These are phyloP conservation scores for Malurus cyaneus DNA, from an alignment of 2,113 vertebrate species.

Conservation along the genomic window DNA sequence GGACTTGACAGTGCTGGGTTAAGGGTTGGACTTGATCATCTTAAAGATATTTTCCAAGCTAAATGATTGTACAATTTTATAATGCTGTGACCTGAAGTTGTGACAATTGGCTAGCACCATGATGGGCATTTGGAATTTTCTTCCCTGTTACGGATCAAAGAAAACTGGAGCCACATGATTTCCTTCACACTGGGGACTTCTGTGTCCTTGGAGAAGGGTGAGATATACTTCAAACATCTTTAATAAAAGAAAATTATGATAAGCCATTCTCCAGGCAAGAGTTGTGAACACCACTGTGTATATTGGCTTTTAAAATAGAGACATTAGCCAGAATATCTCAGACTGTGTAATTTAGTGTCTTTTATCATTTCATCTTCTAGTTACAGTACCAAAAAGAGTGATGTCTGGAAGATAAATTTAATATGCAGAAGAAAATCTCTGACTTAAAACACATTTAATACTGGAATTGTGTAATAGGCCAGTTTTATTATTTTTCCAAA, in stretches of 20 bases:
- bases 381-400: not conserved
- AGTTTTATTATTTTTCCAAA: constrained; percentile 26
- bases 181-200: not conserved
- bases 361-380: constrained; percentile 50
- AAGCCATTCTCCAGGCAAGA: constrained; percentile 38
- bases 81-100: not conserved
- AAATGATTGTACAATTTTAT: not conserved
- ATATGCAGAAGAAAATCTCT: not conserved
- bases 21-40: not conserved
- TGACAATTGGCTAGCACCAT: not conserved
- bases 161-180: not conserved
- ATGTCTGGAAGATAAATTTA: constrained; percentile 45
- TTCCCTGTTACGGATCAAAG: not conserved
- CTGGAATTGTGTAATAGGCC: not conserved
- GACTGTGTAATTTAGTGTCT: constrained; percentile 2
- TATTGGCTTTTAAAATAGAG: constrained; percentile 44
- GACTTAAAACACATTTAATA: constrained; percentile 18
- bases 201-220: constrained; percentile 1
- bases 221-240: constrained; percentile 29
- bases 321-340: constrained; percentile 19
- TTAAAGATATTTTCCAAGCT: not conserved
- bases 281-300: constrained; percentile 36
- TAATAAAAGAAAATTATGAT: constrained; percentile 28
- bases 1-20: not conserved
- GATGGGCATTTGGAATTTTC: not conserved